Evolutionary conservation across 2,888 invertebrate genomes (phyloP).

Genomic region (Drosophila fulvimacula): DNA sequence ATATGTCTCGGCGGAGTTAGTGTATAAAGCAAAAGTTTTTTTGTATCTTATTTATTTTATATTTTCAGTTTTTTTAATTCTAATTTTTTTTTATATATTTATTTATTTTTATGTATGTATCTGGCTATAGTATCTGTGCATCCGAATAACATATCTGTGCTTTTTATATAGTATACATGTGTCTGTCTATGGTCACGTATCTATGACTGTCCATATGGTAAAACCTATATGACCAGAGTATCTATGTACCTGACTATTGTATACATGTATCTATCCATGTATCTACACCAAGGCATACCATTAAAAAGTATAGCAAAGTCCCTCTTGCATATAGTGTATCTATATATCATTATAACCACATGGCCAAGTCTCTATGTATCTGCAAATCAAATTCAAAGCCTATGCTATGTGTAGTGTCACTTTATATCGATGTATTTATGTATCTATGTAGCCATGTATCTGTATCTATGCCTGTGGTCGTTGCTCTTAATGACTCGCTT

Average conservation of each 20-base stretch:
- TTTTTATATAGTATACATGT: too few relatives aligned
- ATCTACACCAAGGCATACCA: too few relatives aligned
- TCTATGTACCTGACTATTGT: not conserved
- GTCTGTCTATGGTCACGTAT: not conserved
- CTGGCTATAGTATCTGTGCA: too few relatives aligned
- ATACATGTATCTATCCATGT: not conserved
- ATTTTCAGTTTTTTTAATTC: too few relatives aligned
- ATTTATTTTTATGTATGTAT: too few relatives aligned
- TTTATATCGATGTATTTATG: conserved; percentile 6
- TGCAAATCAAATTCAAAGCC: conserved; percentile 24
- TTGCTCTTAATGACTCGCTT: conserved; percentile 60
- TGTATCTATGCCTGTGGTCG: conserved; percentile 47
- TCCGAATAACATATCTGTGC: too few relatives aligned
- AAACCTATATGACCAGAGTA: not conserved
- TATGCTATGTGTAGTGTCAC: conserved; percentile 10
- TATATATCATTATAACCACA: not conserved
- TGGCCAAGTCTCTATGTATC: conserved; percentile 9
- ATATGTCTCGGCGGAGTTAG: too few relatives aligned
- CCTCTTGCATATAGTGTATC: not conserved
- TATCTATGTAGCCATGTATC: conserved; percentile 17
- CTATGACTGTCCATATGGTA: too few relatives aligned
- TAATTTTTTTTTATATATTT: too few relatives aligned
- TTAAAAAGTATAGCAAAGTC: not conserved
- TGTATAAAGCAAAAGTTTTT: too few relatives aligned
- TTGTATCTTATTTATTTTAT: too few relatives aligned